A percentile compares a stretch with the other conserved stretches of the same genome.
Conservation (phyloP, 2,797 vertebrate species). For the Brachyrhaphis roseni region DNA sequence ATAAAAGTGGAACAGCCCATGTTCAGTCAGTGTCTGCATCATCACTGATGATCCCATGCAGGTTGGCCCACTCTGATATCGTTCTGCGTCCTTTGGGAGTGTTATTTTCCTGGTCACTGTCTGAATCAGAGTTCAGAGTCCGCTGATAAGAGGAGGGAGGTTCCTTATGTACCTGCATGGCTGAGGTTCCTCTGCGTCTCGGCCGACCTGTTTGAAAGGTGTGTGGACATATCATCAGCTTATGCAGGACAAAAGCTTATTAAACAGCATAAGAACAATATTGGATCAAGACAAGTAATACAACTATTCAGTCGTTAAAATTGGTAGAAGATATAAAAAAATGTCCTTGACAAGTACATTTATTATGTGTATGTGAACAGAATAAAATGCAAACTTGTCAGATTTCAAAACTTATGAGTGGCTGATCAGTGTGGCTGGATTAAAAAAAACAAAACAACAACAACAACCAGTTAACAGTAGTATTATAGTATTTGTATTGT, state of each 20-base stretch:
- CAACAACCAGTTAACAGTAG: not conserved
- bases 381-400: not conserved
- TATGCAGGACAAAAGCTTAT: not conserved
- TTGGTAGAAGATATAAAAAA: not conserved
- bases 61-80: slow-evolving; percentile 81
- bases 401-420: not conserved
- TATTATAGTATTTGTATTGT: not conserved
- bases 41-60: slow-evolving; percentile 88
- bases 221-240: not conserved
- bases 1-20: not conserved
- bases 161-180: slow-evolving; percentile 27
- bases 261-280: not conserved
- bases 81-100: slow-evolving; percentile 41
- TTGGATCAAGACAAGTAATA: not conserved
- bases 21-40: slow-evolving; percentile 84
- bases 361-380: not conserved
- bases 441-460: not conserved
- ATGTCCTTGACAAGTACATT: not conserved
- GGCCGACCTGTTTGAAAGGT: slow-evolving; percentile 85
- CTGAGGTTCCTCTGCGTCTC: slow-evolving; percentile 67
- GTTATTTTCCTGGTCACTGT: slow-evolving; percentile 58
- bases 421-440: not conserved
- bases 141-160: slow-evolving; percentile 61
- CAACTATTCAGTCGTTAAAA: not conserved
- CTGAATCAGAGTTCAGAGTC: slow-evolving; percentile 73